Evolutionary conservation across 2,113 vertebrate species (phyloP).

Genomic region (Ailurus styani): DNA sequence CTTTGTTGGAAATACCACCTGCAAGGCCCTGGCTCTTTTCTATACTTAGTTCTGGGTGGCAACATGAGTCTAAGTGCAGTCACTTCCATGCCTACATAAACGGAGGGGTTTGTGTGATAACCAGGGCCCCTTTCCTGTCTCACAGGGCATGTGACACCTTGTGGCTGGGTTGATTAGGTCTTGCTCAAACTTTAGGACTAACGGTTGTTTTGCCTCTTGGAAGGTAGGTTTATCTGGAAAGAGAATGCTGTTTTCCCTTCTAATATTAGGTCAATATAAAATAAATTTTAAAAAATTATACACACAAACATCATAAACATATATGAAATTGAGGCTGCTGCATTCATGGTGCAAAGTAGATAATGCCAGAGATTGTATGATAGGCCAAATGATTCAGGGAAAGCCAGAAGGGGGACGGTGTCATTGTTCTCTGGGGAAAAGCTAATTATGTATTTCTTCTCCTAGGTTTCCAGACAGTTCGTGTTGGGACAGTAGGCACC

Average conservation of each 20-base stretch:
- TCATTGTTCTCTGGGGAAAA: background rate
- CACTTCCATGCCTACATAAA: background rate
- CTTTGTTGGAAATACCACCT: background rate
- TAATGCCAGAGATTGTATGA: background rate
- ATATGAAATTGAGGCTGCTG: background rate
- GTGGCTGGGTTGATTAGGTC: background rate
- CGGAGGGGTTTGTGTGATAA: background rate
- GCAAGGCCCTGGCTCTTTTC: background rate
- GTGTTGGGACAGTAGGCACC: constrained; percentile 95
- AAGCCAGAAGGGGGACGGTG: background rate
- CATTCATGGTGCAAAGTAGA: background rate
- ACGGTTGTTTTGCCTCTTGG: background rate
- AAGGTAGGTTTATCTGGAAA: constrained; percentile 21
- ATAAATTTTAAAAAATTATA: background rate
- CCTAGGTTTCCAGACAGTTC: constrained; percentile 96
- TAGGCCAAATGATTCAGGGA: background rate
- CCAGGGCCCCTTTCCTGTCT: background rate
- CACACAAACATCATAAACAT: background rate
- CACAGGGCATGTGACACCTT: too few species aligned
- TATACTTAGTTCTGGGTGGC: background rate
- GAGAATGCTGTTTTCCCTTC: background rate
- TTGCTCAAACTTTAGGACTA: background rate
- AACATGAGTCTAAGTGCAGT: background rate
- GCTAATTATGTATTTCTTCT: constrained; percentile 50
- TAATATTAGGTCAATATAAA: background rate